Conservation (phyloP, 2,797 vertebrate genomes). For the Echeneis naucrates region DNA sequence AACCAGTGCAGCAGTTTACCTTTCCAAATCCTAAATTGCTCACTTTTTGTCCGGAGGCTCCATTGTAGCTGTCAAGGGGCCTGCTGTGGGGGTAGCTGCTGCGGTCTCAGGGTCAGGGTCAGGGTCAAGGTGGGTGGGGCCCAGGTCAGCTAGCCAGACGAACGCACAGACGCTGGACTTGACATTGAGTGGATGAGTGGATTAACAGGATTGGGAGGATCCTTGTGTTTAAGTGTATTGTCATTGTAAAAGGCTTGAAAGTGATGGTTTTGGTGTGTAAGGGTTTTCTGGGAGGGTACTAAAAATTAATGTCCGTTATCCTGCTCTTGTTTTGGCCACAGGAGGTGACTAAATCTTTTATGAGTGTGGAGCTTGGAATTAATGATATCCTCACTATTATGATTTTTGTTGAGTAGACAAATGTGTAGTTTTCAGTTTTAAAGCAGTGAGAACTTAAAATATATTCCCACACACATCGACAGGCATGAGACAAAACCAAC, state of each 20-base stretch:
- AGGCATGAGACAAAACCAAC: too few species aligned
- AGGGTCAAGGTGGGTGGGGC: constrained; percentile 77
- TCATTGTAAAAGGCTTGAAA: constrained; percentile 41
- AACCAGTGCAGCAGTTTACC: constrained; percentile 12
- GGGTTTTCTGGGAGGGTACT: not conserved
- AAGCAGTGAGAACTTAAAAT: too few species aligned
- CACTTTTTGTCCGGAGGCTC: constrained; percentile 40
- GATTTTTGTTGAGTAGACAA: constrained; percentile 7
- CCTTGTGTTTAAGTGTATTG: constrained; percentile 50
- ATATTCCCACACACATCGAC: too few species aligned
- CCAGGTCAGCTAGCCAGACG: constrained; percentile 74
- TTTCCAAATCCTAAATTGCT: constrained; percentile 11
- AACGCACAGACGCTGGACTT: constrained; percentile 81
- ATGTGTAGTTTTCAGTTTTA: constrained; percentile 33
- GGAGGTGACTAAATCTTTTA: constrained; percentile 19
- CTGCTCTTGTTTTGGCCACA: not conserved
- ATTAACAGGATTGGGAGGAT: constrained; percentile 69
- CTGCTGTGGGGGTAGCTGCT: constrained; percentile 42
- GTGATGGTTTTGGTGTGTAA: constrained; percentile 30
- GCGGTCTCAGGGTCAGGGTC: constrained; percentile 68
- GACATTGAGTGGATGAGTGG: constrained; percentile 80
- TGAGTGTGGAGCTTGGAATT: constrained; percentile 24
- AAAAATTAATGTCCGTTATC: constrained; percentile 29
- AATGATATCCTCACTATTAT: not conserved
- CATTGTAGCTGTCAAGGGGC: constrained; percentile 48